Percentiles rank a stretch among this genome's conserved stretches.
Evolutionary conservation across 1,140 invertebrate genomes (phyloP).

Genomic region (Lithobius niger): DNA sequence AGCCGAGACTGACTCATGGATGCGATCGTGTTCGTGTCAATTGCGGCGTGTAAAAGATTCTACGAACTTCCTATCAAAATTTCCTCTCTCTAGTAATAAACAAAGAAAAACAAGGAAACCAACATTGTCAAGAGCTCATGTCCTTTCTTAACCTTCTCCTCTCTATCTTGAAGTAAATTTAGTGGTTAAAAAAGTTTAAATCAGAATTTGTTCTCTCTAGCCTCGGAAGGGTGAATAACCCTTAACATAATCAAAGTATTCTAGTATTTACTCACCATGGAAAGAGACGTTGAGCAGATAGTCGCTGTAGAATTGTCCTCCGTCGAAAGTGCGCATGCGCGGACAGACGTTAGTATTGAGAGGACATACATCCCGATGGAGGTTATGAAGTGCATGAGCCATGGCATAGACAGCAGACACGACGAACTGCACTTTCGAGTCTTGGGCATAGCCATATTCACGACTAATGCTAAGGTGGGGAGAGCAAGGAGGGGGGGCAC

Average conservation of each 20-base stretch:
- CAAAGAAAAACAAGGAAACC: no score
- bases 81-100: no score
- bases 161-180: no score
- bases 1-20: no score
- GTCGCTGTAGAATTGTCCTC: constrained; percentile 48
- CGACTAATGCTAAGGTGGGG: not conserved
- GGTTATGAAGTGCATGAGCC: constrained; percentile 55
- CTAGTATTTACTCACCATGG: constrained; percentile 44
- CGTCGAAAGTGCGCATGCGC: constrained; percentile 52
- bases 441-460: constrained; percentile 40
- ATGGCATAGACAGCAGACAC: constrained; percentile 78
- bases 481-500: constrained; percentile 3
- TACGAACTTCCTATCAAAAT: no score
- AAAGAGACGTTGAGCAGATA: constrained; percentile 55
- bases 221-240: no score
- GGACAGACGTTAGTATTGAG: constrained; percentile 38
- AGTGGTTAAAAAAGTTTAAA: no score
- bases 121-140: no score
- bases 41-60: no score
- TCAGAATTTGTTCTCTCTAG: no score
- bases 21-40: no score
- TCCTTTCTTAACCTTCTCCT: no score
- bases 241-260: constrained; percentile 2
- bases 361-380: constrained; percentile 42
- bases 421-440: constrained; percentile 77